Evolutionary conservation across 2,888 invertebrate genomes (phyloP).

Genomic region (Campoplex nolae): DNA sequence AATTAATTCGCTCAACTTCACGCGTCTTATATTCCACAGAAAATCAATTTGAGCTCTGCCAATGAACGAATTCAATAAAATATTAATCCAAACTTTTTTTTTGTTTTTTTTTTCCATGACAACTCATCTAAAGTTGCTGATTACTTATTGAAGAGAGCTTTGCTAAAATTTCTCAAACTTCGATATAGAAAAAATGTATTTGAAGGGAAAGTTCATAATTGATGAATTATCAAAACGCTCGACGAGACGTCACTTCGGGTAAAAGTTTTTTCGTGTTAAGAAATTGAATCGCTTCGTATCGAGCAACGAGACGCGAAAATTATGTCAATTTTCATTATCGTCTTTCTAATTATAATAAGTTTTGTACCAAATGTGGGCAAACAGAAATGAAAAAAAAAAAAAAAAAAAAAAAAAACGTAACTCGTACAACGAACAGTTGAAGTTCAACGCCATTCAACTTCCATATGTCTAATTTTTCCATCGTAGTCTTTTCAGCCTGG

Average conservation of each 20-base stretch:
- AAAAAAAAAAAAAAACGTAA: background rate
- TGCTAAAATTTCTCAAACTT: background rate
- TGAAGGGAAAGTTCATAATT: background rate
- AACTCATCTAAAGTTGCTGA: conserved; percentile 8
- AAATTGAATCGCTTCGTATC: too few relatives aligned
- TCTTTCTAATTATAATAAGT: background rate
- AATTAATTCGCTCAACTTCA: background rate
- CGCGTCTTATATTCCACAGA: background rate
- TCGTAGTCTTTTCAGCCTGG: background rate
- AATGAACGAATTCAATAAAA: background rate
- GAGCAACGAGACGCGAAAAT: background rate
- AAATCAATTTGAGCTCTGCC: background rate
- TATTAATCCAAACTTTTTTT: background rate
- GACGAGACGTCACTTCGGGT: background rate
- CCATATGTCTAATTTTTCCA: background rate
- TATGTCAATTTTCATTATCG: background rate
- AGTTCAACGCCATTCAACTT: background rate
- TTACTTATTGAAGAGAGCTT: background rate
- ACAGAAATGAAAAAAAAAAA: too few relatives aligned
- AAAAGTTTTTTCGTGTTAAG: conserved; percentile 1
- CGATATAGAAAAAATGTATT: background rate
- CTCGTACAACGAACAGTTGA: too few relatives aligned
- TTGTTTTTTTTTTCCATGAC: background rate
- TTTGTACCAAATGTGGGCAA: background rate
- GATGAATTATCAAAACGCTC: background rate